Percentiles rank a stretch among this genome's conserved stretches.
phyloP scores from a whole-genome alignment of 2,888 invertebrate species.

The Fragum fragum region DNA sequence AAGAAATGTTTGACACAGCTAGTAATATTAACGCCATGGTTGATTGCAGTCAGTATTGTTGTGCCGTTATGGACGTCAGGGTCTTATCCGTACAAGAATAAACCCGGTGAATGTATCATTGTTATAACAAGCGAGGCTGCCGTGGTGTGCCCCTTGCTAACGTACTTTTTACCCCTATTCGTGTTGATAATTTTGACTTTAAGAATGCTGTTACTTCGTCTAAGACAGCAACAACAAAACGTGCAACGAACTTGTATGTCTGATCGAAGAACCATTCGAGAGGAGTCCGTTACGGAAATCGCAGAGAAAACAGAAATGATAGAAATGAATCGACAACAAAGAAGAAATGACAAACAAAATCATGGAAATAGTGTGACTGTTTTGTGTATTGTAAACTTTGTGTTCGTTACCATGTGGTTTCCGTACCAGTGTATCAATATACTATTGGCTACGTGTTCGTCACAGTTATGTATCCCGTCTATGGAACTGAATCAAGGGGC shows the following conservation, averaged over 20 bases:
- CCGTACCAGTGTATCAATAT: slow-evolving; percentile 58
- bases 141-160: slow-evolving; percentile 45
- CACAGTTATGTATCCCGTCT: slow-evolving; percentile 50
- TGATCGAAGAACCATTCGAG: background rate
- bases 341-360: background rate
- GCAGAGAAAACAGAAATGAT: slow-evolving; percentile 3
- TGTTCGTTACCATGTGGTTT: slow-evolving; percentile 58
- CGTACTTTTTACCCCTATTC: slow-evolving; percentile 56
- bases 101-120: slow-evolving; percentile 53
- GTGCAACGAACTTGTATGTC: background rate
- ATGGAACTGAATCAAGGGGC: slow-evolving; percentile 47
- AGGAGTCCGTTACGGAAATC: background rate
- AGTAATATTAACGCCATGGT: slow-evolving; percentile 54
- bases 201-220: slow-evolving; percentile 20
- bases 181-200: slow-evolving; percentile 44
- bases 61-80: slow-evolving; percentile 65
- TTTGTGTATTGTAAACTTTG: slow-evolving; percentile 42
- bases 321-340: background rate
- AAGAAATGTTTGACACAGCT: slow-evolving; percentile 47
- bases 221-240: background rate
- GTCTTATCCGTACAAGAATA: slow-evolving; percentile 35
- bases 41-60: slow-evolving; percentile 44
- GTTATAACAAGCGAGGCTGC: slow-evolving; percentile 42
- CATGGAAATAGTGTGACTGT: slow-evolving; percentile 23
- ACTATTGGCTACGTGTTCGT: slow-evolving; percentile 44